Base-by-base conservation (phyloP, 2,113 vertebrate species). In the Ornithorhynchus anatinus region DNA sequence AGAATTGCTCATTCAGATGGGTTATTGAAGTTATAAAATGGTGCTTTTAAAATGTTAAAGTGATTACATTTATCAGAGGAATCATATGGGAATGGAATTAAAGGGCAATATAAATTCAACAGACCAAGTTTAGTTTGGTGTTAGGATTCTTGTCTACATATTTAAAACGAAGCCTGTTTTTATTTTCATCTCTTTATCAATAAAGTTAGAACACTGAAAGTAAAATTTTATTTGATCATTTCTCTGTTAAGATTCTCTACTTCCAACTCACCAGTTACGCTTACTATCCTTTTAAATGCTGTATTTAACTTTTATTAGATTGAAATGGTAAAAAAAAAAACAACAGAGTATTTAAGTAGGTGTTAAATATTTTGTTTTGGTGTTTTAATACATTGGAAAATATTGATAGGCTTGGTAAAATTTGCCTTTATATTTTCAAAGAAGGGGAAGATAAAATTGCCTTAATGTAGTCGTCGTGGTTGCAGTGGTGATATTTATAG, bases 11-110 rank as follows among this genome's bases (percentile, higher is more conserved):
- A 75, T 2, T 74, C n/a, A 19, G 59, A 79, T 76, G 56, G 44
- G 4, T 72, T 82, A 40, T 39, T 84, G 32, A 6, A 67, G 16
- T 37, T 78, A 43, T 23, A 75, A 82, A 84, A 72, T 33, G 43
- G 58, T 59, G 36, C 38, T 65, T 51, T 69, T 35, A 84, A 43
- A 56, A 53, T 59, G 29, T 35, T 36, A 72, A 53, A 42, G 57
- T 73, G 2, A 75, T 38, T 17, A 3, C 2, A 43, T 75, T 77
- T 68, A 4, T 59, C 63, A 56, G 5, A 57, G 50, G 42, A 84
- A 50, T 2, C 11, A 69, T 45, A 59, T 67, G 35, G 44, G 1
- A 14, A 81, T 77, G 51, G 2, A 17, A 83, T 72, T 65, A 77
- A 61, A 81, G 1, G 33, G 71, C 33, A 78, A 77, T 38, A 66